Evolutionary conservation across 2,797 vertebrate species (phyloP).

Genomic region (Falco peregrinus): DNA sequence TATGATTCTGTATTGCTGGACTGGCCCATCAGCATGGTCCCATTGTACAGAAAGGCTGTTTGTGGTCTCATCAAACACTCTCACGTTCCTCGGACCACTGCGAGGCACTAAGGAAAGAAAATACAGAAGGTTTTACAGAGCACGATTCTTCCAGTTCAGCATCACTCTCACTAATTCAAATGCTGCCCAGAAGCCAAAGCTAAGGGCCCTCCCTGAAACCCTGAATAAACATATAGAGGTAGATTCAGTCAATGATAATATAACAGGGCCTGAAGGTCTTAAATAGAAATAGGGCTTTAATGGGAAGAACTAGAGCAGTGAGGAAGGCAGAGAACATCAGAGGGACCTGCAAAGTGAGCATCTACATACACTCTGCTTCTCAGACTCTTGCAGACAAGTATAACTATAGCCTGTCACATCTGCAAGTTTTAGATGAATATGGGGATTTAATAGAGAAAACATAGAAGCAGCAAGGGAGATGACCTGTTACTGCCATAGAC

Average conservation of each 20-base stretch:
- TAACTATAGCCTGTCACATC: neutral
- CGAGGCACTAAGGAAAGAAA: constrained; percentile 84
- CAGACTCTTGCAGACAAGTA: neutral
- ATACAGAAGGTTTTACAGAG: neutral
- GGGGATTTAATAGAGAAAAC: neutral
- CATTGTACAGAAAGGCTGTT: constrained; percentile 91
- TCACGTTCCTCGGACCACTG: constrained; percentile 89
- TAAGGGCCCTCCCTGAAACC: neutral
- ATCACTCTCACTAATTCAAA: neutral
- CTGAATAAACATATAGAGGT: neutral
- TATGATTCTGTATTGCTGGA: constrained; percentile 90
- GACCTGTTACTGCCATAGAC: neutral
- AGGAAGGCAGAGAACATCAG: neutral
- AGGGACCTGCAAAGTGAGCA: neutral
- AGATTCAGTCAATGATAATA: neutral
- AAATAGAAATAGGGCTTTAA: neutral
- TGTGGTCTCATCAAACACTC: constrained; percentile 91
- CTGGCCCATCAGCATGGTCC: constrained; percentile 95
- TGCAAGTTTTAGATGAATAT: neutral
- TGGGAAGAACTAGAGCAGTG: neutral
- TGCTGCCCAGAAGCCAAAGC: neutral
- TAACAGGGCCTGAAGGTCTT: neutral
- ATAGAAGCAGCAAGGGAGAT: neutral
- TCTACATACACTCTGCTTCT: neutral
- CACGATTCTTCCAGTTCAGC: neutral